Evolutionary conservation across 2,888 invertebrate species (phyloP).

Genomic region (Lottia scabra): DNA sequence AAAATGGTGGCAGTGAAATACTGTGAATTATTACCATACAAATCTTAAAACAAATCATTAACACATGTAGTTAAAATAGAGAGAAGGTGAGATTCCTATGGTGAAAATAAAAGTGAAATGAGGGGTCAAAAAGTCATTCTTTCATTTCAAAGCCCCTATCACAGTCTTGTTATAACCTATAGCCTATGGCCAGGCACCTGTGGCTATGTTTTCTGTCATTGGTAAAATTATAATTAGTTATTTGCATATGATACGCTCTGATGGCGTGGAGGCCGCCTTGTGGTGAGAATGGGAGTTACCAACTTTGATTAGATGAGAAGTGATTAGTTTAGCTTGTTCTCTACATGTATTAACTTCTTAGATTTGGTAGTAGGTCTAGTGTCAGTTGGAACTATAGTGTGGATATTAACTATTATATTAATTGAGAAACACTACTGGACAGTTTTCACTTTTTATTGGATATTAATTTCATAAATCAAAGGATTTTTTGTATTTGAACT

Average conservation of each 20-base stretch:
- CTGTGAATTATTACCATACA: conserved; percentile 19
- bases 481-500: background rate
- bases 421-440: too few species aligned
- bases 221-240: conserved; percentile 25
- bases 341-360: conserved; percentile 2
- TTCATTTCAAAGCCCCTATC: conserved; percentile 22
- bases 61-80: conserved; percentile 20
- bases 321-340: conserved; percentile 7
- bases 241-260: conserved; percentile 23
- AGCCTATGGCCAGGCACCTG: conserved; percentile 21
- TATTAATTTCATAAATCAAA: background rate
- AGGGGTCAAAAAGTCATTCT: conserved; percentile 40
- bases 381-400: too few species aligned
- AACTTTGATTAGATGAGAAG: conserved; percentile 5
- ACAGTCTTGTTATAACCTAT: conserved; percentile 11
- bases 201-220: conserved; percentile 15
- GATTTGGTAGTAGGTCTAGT: too few species aligned
- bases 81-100: background rate
- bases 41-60: conserved; percentile 28
- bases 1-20: background rate
- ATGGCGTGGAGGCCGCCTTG: conserved; percentile 2
- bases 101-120: conserved; percentile 22
- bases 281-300: conserved; percentile 6
- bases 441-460: background rate
- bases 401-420: too few species aligned